Conservation (phyloP, 2,888 invertebrate species). For the Eupithecia centaureata region DNA sequence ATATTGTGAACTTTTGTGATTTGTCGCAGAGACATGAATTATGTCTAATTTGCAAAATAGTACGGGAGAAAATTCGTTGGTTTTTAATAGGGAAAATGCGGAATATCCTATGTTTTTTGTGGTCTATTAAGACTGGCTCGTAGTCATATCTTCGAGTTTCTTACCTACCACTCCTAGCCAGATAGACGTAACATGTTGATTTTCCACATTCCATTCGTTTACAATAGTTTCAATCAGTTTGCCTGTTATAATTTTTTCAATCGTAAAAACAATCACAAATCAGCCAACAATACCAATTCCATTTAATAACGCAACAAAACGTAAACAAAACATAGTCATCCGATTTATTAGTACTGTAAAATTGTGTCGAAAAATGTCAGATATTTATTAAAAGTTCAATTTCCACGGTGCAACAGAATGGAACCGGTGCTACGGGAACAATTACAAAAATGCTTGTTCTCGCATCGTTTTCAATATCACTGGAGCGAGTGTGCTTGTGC, state of each 20-base stretch:
- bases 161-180: not conserved
- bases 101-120: not conserved
- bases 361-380: slow-evolving; percentile 32
- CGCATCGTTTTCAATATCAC: slow-evolving; percentile 57
- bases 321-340: not conserved
- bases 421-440: slow-evolving; percentile 47
- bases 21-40: not conserved
- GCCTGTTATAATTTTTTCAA: not conserved
- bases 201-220: not conserved
- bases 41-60: not conserved
- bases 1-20: not conserved
- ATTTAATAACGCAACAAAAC: not conserved
- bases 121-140: not conserved
- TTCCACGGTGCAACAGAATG: slow-evolving; percentile 35
- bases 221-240: not conserved
- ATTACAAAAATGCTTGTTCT: slow-evolving; percentile 56
- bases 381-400: slow-evolving; percentile 45
- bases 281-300: not conserved
- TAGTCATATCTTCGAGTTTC: not conserved
- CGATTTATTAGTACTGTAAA: not conserved
- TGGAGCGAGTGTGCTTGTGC: slow-evolving; percentile 46
- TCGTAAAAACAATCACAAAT: not conserved
- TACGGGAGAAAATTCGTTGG: not conserved
- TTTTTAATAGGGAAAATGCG: not conserved
- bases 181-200: not conserved